Base-by-base conservation (phyloP, 2,888 invertebrate genomes). In the Cremastinae sp. region DNA sequence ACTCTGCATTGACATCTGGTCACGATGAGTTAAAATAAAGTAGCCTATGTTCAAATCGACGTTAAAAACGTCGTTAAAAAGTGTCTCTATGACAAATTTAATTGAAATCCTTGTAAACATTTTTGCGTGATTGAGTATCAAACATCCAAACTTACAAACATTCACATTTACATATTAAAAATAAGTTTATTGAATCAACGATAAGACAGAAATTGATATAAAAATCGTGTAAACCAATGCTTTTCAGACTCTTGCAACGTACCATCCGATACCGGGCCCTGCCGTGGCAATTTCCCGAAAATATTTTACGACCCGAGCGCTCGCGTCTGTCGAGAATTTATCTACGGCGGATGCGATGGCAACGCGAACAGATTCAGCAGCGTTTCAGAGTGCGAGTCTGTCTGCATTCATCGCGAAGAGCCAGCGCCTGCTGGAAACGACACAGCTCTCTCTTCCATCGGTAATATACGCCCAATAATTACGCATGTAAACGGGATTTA, bases 361-460 rank as follows among this genome's bases (percentile, higher is more conserved):
- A 96, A 96, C 82, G 94, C 95, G 61, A 97, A 97, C 89, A 91
- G 96, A 65, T 97, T 97, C 90, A 93, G 93, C 72, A 92, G 92
- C 8, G 87, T 91, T n/a, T 91, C 92, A 28, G 95, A 96, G 86
- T 97, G 97, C 86, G 92, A 94, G 86, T 91, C 93, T 2, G 90
- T 94, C 83, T 97, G 96, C 89, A 87, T 93, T 72, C 91, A 91
- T 68, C 92, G 91, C 54, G 92, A 92, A 81, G 94, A 93, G 82
- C 91, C 93, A 81, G 85, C 89, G 7, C 86, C 89, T 2, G 79
- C 85, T 69, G 90, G 89, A 78, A 91, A 91, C 74, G 87, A 88
- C 45, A 90, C 90, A 4, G 82, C 83, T 7, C 75, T 84, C 7
- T 87, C 87, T 14, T 88, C 90, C 74, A 77, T 87, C 61, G 90